phyloP scores from a whole-genome alignment of 2,888 invertebrate species.

The Apamea anceps region DNA sequence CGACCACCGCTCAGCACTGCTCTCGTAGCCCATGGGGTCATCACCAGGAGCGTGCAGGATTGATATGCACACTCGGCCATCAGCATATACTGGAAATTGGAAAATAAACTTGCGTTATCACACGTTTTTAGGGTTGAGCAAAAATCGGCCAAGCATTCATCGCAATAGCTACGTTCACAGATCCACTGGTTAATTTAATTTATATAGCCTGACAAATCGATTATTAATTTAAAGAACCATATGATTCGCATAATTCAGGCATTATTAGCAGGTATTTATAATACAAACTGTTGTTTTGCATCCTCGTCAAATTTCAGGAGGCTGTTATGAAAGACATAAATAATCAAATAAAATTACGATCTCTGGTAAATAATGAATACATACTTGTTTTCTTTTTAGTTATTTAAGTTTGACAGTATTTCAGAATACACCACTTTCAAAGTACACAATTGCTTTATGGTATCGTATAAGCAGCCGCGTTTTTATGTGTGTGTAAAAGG shows the following conservation, averaged over 20 bases:
- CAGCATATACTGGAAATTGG: slow-evolving; percentile 93
- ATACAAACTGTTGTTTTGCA: too few relatives aligned
- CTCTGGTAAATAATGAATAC: too few relatives aligned
- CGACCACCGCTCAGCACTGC: slow-evolving; percentile 99
- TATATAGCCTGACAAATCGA: too few relatives aligned
- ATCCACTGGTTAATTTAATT: not conserved
- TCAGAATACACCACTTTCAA: too few relatives aligned
- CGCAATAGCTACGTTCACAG: not conserved
- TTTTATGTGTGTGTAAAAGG: too few relatives aligned
- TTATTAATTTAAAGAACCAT: not conserved
- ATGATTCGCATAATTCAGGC: not conserved
- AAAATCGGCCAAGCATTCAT: not conserved
- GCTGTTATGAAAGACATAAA: too few relatives aligned
- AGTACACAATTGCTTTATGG: too few relatives aligned
- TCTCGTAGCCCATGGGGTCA: slow-evolving; percentile 99
- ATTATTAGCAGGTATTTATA: not conserved
- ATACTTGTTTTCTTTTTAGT: too few relatives aligned
- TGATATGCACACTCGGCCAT: slow-evolving; percentile 99
- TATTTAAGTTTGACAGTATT: too few relatives aligned
- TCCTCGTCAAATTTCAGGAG: too few relatives aligned
- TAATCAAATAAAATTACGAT: too few relatives aligned
- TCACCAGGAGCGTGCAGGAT: slow-evolving; percentile 99
- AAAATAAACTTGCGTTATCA: not conserved
- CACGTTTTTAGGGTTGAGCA: not conserved
- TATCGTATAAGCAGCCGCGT: too few relatives aligned